Percentiles rank a stretch among this genome's conserved stretches.
phyloP scores from a whole-genome alignment of 2,113 vertebrate species.

The Oophaga pumilio region DNA sequence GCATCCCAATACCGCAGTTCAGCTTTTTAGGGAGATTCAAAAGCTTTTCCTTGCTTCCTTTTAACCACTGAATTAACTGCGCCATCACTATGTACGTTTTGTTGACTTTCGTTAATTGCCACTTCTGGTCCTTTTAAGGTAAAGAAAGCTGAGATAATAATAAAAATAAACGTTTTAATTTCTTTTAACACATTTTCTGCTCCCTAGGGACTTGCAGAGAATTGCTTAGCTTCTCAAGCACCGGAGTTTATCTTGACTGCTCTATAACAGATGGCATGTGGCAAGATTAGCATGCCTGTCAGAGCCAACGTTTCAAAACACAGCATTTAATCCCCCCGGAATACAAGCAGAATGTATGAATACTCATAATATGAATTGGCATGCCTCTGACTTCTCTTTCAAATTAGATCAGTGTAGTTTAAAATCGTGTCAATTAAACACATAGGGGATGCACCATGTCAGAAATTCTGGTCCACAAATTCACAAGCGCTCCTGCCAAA shows the following conservation, averaged over 20 bases:
- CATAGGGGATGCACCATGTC: slow-evolving; percentile 30
- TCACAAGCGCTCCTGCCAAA: neutral
- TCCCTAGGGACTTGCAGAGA: slow-evolving; percentile 5
- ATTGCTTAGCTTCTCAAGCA: slow-evolving; percentile 7
- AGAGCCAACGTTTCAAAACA: slow-evolving; percentile 54
- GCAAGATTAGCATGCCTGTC: slow-evolving; percentile 49
- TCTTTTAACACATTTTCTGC: slow-evolving; percentile 25
- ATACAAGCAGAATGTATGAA: slow-evolving; percentile 52
- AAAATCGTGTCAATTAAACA: slow-evolving; percentile 50
- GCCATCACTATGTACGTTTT: neutral
- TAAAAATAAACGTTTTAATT: slow-evolving; percentile 38
- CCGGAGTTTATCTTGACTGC: slow-evolving; percentile 33
- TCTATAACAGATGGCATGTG: slow-evolving; percentile 54
- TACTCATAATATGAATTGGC: slow-evolving; percentile 49
- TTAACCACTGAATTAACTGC: neutral
- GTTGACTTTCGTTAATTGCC: no score
- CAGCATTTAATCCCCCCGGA: slow-evolving; percentile 21
- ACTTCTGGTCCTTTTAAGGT: neutral
- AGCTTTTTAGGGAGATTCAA: neutral
- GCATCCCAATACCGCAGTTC: neutral
- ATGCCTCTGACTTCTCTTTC: slow-evolving; percentile 38
- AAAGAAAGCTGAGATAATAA: slow-evolving; percentile 13
- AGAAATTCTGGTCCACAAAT: slow-evolving; percentile 8
- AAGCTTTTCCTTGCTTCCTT: neutral
- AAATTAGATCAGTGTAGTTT: slow-evolving; percentile 50